Percentiles rank a stretch among this genome's conserved stretches.
Conservation (phyloP, 2,888 invertebrate genomes). For the Eupithecia exiguata region DNA sequence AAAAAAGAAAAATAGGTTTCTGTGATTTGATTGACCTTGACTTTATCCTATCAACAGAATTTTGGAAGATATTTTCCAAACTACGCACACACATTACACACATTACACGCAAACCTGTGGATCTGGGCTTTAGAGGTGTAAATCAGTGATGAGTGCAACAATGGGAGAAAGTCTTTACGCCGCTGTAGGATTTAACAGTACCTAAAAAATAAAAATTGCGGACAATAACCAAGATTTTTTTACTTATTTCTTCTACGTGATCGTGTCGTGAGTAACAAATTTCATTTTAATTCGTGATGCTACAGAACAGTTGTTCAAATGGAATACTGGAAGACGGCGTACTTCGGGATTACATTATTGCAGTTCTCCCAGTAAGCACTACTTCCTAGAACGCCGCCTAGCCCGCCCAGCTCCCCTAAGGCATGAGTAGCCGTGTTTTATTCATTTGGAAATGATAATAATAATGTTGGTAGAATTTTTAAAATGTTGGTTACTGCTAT, state of each 20-base stretch:
- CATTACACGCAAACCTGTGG: too few species aligned
- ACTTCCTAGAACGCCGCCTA: background rate
- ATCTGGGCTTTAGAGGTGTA: too few species aligned
- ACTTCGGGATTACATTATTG: constrained; percentile 27
- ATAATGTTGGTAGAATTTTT: background rate
- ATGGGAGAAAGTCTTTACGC: too few species aligned
- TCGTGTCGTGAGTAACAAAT: constrained; percentile 32
- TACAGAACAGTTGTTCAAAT: constrained; percentile 28
- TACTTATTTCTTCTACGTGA: background rate
- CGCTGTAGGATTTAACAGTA: too few species aligned
- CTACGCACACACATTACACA: too few species aligned
- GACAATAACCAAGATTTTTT: too few species aligned
- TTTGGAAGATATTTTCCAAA: too few species aligned
- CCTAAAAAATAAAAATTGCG: too few species aligned
- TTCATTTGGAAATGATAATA: background rate
- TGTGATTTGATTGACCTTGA: too few species aligned
- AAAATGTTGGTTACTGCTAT: background rate
- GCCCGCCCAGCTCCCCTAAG: background rate
- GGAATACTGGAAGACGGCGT: constrained; percentile 29
- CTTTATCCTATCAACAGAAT: too few species aligned
- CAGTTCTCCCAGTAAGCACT: background rate
- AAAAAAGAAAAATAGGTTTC: too few species aligned
- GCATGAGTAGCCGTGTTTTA: background rate
- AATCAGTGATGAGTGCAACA: too few species aligned
- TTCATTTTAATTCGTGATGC: constrained; percentile 22